Evolutionary conservation across 2,888 invertebrate species (phyloP), one percentile per base, ranked within the genome.

Genomic region (Nephrotoma flavescens): DNA sequence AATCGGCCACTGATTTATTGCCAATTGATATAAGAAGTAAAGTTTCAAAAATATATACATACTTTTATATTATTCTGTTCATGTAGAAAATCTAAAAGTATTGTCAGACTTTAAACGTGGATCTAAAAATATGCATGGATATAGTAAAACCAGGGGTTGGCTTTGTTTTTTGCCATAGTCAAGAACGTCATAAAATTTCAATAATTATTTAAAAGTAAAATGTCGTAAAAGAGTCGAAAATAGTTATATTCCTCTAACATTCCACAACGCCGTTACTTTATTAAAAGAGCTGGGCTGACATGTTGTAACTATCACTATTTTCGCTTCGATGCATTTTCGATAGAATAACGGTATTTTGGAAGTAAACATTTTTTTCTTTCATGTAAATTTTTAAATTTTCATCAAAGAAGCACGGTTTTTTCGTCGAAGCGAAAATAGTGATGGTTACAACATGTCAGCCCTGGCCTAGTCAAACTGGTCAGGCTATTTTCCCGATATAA

Each of bases 171-270:
- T 2, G 83, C 83, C 0, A 19, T 19, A 19, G 19, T 19, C 19
- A 19, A 19, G 86, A 52, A 86, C 19, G 86, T 19, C 47, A 47
- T 15, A 47, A 42, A 85, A 85, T 85, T 85, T 42, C 85, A 86
- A 57, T 57, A 41, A 41, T 44, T 1, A 86, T 83, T 86, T 86
- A 86, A 86, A 83, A 86, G 42, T 83, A 44, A 71, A 83, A 86
- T 86, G 42, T 42, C 71, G 44, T n/a, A 42, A 52, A 19, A 52
- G 15, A 19, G 42, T 71, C 15, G 86, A 86, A 83, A 83, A 41
- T 31, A 57, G 44, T 86, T 86, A 15, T 71, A 41, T 86, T 86
- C 47, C 86, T 9, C 31, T 86, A 86, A 86, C 71, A 2, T 41
- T 86, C 42, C 41, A 42, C 15, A 86, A 86, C 52, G 57, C n/a